Base-by-base conservation (phyloP, 2,113 vertebrate genomes). In the Stomatorhinus ivindoensis region DNA sequence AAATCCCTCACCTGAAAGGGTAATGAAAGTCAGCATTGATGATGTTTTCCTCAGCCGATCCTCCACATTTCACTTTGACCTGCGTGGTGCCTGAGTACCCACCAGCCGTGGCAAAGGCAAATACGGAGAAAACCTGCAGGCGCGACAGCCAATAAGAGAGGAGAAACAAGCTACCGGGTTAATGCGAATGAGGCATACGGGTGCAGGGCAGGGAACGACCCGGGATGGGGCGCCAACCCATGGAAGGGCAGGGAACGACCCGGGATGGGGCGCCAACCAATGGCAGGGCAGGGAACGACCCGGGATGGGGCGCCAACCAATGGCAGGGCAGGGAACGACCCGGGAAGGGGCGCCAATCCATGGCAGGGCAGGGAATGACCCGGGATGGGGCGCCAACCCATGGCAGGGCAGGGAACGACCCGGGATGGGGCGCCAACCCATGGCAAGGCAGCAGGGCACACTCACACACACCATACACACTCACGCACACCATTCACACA, bases 91-190 rank as follows among this genome's bases (percentile, higher is more conserved):
- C 98, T 4, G 95, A 94, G 92, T 97, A 99, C 86, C 98, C 98
- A 90, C 97, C 97, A 27, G 97, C 97, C 90, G 96, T 96, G 92
- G 97, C 98, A 42, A 99, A 99, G 91, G 98, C 97, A 86, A 98
- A 98, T 93, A 99, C 97, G 92, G 97, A 94, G 89, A 99, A 99
- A 83, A 99, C 94, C 98, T 99, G 88, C 44, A 1, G 47, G 88
- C 15, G 86, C 61, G 13, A 76, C 27, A 83, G 42, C 2, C 82
- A 39, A 84, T 8, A 47, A 46, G 4, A 4, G 44, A 83, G 42
- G 39, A 47, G 82, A 80, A 19, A 42, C 35, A 80, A 42, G 15
- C 35, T 7, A 80, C 31, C 0, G 3, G 61, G n/a, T 69, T 31
- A 65, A 27, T 27, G 61, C 0, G 3, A 27, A n/a, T 65, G 24